Evolutionary conservation across 2,797 vertebrate species (phyloP), one percentile per base, ranked within the genome.

Genomic region (Todus mexicanus): DNA sequence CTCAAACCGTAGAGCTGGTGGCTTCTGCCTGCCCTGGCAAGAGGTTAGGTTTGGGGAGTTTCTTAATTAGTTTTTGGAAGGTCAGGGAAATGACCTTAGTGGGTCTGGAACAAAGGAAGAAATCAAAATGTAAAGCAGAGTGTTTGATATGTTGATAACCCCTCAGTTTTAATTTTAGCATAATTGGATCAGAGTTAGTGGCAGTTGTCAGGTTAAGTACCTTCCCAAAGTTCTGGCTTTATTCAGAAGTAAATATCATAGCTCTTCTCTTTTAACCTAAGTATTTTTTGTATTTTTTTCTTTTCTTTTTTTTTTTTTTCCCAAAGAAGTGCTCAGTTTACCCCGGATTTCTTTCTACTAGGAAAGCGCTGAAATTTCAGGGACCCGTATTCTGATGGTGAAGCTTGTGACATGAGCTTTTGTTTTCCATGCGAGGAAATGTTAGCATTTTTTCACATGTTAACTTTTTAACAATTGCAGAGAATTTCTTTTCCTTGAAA

Each of bases 401-500:
- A 79, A 77, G 65, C 54, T 66, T 43, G 59, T 92, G 70, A 48
- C 70, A 22, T 21, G 31, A 87, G 82, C 76, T 92, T 94, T 94
- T 96, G 94, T 95, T 91, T 96, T 69, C 42, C 29, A 21, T 76
- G 63, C 0, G 6, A 95, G 87, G 70, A 84, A 85, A 82, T 35
- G 11, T 61, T 84, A 63, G 63, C 78, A 43, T 63, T 87, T 94
- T 77, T 87, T 89, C 76, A 60, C 69, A 83, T 53, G 54, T 76
- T 92, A 94, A 94, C 81, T 92, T 93, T 76, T 84, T 71, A 90
- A 94, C 77, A 92, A 92, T 83, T 87, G 73, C 11, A 1, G 21
- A 91, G 89, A 92, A 78, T 74, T 93, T 82, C 57, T 93, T 94
- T 93, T 89, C 83, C 94, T 90, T 88, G 79, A 95, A 96, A 96